Evolutionary conservation across 1,140 invertebrate genomes (phyloP).

Genomic region (Glossosoma conforme): DNA sequence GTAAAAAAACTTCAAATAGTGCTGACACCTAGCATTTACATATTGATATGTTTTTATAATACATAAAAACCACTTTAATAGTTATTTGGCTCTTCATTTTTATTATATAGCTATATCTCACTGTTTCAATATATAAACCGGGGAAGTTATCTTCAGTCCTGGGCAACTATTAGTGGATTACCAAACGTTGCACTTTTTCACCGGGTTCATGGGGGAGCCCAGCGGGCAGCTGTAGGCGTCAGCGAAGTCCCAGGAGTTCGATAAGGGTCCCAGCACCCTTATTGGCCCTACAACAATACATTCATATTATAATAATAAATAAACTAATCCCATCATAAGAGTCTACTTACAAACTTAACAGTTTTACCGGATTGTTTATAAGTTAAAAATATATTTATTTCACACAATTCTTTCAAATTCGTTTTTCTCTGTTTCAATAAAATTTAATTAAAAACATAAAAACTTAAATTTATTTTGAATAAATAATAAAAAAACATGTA

Average conservation of each 20-base stretch:
- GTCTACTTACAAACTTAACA: too few relatives aligned
- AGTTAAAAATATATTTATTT: too few relatives aligned
- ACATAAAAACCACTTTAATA: neutral
- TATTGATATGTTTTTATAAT: neutral
- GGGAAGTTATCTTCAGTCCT: neutral
- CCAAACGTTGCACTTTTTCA: constrained; percentile 79
- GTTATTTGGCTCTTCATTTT: too few relatives aligned
- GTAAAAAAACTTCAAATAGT: neutral
- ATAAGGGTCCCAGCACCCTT: constrained; percentile 72
- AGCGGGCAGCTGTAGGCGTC: constrained; percentile 63
- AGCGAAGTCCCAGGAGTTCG: constrained; percentile 77
- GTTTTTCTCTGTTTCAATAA: too few relatives aligned
- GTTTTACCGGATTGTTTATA: too few relatives aligned
- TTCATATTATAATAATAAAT: too few relatives aligned
- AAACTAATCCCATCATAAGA: too few relatives aligned
- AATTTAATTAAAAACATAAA: too few relatives aligned
- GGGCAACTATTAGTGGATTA: constrained; percentile 41
- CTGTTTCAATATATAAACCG: neutral
- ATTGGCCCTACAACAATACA: constrained; percentile 33
- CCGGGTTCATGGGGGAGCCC: constrained; percentile 73
- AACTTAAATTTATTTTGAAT: too few relatives aligned
- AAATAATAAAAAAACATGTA: too few relatives aligned
- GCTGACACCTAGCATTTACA: neutral
- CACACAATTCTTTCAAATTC: too few relatives aligned
- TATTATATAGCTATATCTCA: neutral